These are phyloP conservation scores for Hydrolagus affinis DNA, from an alignment of 2,113 vertebrate species.

Conservation along the genomic window DNA sequence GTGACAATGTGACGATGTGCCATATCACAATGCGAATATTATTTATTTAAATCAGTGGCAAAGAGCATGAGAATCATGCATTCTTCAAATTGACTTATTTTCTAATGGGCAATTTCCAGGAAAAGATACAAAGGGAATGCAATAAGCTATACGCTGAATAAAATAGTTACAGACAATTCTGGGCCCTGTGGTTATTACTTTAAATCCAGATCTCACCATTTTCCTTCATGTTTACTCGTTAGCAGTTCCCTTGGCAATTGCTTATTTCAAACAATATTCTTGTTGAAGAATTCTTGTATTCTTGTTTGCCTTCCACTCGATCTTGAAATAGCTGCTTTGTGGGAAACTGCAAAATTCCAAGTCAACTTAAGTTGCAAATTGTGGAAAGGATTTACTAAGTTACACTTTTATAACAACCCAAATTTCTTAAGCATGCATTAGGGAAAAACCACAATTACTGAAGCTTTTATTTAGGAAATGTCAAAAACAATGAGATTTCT, in stretches of 20 bases:
- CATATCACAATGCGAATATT: no score
- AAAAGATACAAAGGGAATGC: no score
- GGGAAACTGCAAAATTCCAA: background rate
- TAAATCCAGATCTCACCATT: background rate
- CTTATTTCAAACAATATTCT: background rate
- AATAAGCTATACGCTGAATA: no score
- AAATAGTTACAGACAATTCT: background rate
- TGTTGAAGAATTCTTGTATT: background rate
- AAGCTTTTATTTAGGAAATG: background rate
- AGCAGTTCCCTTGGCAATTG: slow-evolving; percentile 12
- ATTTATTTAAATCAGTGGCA: no score
- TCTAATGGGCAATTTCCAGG: no score
- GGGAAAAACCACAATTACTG: background rate
- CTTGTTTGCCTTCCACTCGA: background rate
- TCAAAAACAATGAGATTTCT: background rate
- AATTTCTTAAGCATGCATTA: background rate
- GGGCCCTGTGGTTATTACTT: background rate
- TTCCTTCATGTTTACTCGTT: background rate
- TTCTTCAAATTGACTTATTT: background rate
- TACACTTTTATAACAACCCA: slow-evolving; percentile 1
- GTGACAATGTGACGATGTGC: background rate
- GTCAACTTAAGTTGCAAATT: background rate
- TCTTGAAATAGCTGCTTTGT: background rate
- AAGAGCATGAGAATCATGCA: background rate
- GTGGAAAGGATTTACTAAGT: background rate